These are phyloP conservation scores for Pantala flavescens DNA, from an alignment of 1,140 invertebrate species.

Conservation along the genomic window DNA sequence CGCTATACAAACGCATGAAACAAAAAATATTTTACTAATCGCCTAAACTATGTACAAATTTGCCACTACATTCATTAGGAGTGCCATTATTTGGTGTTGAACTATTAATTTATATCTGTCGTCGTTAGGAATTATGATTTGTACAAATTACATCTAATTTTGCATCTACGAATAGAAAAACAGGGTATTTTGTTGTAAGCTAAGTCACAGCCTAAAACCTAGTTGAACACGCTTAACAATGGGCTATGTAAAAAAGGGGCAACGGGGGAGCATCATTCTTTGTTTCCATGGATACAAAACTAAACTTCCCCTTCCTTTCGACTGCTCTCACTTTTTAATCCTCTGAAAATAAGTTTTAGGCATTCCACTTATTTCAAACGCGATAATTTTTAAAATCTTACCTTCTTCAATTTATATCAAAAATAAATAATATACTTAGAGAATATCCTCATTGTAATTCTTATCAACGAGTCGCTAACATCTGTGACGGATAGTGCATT, in stretches of 20 bases:
- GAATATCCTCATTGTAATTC: too few species aligned
- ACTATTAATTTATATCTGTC: not conserved
- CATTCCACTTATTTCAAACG: too few species aligned
- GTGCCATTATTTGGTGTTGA: not conserved
- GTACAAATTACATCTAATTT: not conserved
- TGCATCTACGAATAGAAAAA: not conserved
- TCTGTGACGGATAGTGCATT: too few species aligned
- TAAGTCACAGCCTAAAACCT: not conserved
- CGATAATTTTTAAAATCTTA: too few species aligned
- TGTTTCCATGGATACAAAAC: too few species aligned
- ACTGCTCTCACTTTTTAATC: too few species aligned
- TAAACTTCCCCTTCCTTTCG: too few species aligned
- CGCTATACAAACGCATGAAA: not conserved
- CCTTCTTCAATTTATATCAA: too few species aligned
- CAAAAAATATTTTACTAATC: not conserved
- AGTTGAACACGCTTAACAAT: not conserved
- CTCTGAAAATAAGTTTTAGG: too few species aligned
- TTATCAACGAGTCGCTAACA: too few species aligned
- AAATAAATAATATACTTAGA: too few species aligned
- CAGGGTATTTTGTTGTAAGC: not conserved
- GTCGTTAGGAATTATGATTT: not conserved
- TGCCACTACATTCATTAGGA: not conserved
- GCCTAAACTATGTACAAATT: not conserved
- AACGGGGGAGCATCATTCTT: too few species aligned
- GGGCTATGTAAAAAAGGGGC: not conserved